These are phyloP conservation scores for Rhynchonycteris naso DNA, from an alignment of 2,797 vertebrate genomes.

Conservation along the genomic window DNA sequence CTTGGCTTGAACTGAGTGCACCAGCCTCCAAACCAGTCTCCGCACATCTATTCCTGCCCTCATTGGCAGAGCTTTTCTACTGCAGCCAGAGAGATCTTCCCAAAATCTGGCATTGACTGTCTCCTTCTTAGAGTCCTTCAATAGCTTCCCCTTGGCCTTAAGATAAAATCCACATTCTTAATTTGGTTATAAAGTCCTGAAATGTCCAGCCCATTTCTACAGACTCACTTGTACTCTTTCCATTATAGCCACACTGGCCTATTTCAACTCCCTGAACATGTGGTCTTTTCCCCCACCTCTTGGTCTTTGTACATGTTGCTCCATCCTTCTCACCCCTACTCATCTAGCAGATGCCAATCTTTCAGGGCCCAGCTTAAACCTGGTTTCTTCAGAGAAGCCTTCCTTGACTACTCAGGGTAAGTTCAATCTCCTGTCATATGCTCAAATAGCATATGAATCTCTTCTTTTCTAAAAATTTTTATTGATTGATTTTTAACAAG, in stretches of 20 bases:
- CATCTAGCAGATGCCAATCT: background rate
- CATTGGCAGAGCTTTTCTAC: background rate
- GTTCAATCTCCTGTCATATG: background rate
- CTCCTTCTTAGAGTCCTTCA: background rate
- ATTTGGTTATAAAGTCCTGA: background rate
- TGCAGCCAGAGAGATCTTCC: background rate
- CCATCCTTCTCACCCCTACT: background rate
- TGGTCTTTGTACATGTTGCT: background rate
- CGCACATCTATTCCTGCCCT: background rate
- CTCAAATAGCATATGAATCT: background rate
- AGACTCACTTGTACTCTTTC: background rate
- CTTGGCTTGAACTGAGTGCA: background rate
- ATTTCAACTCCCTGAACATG: background rate
- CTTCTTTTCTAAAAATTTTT: background rate
- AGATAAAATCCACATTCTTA: background rate
- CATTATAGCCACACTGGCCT: background rate
- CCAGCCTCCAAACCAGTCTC: background rate
- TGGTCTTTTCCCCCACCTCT: background rate
- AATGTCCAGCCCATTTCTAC: background rate
- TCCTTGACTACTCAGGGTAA: background rate
- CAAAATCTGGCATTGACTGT: background rate
- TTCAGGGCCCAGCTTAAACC: background rate
- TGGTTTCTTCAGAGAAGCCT: background rate
- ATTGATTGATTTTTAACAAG: too few relatives aligned
- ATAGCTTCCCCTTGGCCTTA: background rate